A percentile compares a stretch with the other conserved stretches of the same genome.
These are phyloP conservation scores for Nothobranchius kuhntae DNA, from an alignment of 2,113 vertebrate genomes.

Conservation along the genomic window DNA sequence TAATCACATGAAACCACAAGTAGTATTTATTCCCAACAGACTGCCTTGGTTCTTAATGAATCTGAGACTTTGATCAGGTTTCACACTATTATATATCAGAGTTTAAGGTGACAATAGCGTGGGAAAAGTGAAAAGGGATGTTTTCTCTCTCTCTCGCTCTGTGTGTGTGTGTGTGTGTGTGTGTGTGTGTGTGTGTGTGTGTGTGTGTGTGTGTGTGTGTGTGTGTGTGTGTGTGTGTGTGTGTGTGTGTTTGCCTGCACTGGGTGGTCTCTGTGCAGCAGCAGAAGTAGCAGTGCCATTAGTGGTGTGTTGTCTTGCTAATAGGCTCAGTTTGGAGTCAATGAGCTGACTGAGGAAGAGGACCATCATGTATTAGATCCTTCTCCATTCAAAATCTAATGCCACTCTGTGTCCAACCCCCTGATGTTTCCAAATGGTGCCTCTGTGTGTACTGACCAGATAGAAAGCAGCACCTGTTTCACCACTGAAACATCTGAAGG, in stretches of 20 bases:
- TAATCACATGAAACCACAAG: not conserved
- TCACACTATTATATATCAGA: slow-evolving; percentile 46
- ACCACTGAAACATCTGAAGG: slow-evolving; percentile 39
- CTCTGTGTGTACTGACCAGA: slow-evolving; percentile 72
- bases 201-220: slow-evolving; percentile 57
- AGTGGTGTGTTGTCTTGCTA: slow-evolving; percentile 83
- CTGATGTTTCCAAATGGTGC: slow-evolving; percentile 78
- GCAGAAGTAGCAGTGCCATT: slow-evolving; percentile 74
- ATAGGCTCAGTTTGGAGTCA: slow-evolving; percentile 81
- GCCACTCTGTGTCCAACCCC: slow-evolving; percentile 59
- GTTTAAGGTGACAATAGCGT: slow-evolving; percentile 60
- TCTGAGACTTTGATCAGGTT: slow-evolving; percentile 51
- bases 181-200: slow-evolving; percentile 52
- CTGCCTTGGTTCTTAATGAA: slow-evolving; percentile 27
- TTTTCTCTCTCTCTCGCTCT: no score
- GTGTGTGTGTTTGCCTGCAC: slow-evolving; percentile 54
- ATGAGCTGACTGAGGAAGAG: slow-evolving; percentile 77
- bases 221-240: slow-evolving; percentile 40
- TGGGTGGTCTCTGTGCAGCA: slow-evolving; percentile 72
- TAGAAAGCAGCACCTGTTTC: slow-evolving; percentile 70
- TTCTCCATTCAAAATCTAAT: slow-evolving; percentile 83
- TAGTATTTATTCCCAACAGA: slow-evolving; percentile 3
- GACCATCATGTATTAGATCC: slow-evolving; percentile 78
- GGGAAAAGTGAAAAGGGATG: slow-evolving; percentile 59
- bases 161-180: slow-evolving; percentile 47